These are phyloP conservation scores for Acanthaster planci DNA, from an alignment of 35 echinoderm and acorn worm species.

Conservation along the genomic window DNA sequence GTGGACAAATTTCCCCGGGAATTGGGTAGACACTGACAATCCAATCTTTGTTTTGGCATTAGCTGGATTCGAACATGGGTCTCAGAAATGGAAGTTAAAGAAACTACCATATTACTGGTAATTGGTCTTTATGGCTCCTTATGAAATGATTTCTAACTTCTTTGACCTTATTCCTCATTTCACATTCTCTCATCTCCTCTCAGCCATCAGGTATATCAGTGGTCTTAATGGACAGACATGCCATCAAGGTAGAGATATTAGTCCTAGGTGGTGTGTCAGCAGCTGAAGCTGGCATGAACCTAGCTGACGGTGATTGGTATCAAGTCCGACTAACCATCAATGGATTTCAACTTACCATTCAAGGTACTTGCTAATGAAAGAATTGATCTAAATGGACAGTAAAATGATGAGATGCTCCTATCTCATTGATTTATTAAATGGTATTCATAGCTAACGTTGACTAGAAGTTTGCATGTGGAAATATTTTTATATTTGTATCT, in stretches of 20 bases:
- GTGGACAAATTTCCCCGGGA: too few relatives aligned
- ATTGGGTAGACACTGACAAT: too few relatives aligned
- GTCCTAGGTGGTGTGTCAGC: constrained; percentile 67
- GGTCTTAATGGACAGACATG: constrained; percentile 54
- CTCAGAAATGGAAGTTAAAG: neutral
- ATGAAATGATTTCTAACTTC: neutral
- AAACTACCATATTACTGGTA: neutral
- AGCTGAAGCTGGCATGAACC: constrained; percentile 40
- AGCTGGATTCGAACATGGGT: neutral
- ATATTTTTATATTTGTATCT: neutral
- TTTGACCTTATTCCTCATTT: neutral
- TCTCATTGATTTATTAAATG: too few relatives aligned
- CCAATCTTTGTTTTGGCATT: too few relatives aligned
- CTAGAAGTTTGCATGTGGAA: neutral
- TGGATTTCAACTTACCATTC: constrained; percentile 42
- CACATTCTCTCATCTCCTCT: constrained; percentile 1
- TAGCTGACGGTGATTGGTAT: constrained; percentile 89
- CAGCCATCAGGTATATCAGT: constrained; percentile 81
- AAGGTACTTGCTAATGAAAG: too few relatives aligned
- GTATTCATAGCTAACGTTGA: neutral
- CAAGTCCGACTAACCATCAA: constrained; percentile 40
- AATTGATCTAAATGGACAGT: too few relatives aligned
- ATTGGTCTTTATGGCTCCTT: neutral
- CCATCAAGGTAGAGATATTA: constrained; percentile 63
- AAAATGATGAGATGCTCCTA: too few relatives aligned